Conservation (phyloP, 2,888 invertebrate genomes). For the Orgyia antiqua region DNA sequence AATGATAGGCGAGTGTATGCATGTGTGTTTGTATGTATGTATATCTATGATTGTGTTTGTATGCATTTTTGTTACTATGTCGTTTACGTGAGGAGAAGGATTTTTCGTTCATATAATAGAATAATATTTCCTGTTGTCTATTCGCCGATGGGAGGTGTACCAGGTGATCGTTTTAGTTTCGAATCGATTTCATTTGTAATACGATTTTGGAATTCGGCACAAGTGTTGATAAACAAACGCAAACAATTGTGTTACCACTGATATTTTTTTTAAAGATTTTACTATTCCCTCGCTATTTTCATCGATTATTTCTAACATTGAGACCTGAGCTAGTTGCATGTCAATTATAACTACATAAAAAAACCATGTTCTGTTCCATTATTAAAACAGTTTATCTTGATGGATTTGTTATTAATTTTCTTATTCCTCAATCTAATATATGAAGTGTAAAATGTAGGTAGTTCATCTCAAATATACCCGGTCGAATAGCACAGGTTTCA, state of each 20-base stretch:
- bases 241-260: constrained; percentile 41
- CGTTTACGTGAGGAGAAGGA: constrained; percentile 46
- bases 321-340: constrained; percentile 34
- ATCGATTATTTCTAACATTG: constrained; percentile 24
- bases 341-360: constrained; percentile 36
- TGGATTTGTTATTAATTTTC: no score
- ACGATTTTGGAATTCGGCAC: constrained; percentile 40
- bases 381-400: no score
- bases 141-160: constrained; percentile 20
- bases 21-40: no score
- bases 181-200: constrained; percentile 39
- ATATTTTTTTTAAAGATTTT: constrained; percentile 54
- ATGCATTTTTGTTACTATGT: constrained; percentile 58
- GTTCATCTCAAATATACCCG: constrained; percentile 18
- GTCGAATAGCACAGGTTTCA: constrained; percentile 30
- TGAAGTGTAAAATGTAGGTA: constrained; percentile 17
- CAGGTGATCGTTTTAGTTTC: constrained; percentile 37
- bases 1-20: constrained; percentile 17
- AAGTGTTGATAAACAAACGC: constrained; percentile 29
- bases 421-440: no score
- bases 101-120: constrained; percentile 49
- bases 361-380: no score
- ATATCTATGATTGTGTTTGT: constrained; percentile 60
- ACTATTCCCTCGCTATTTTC: constrained; percentile 34
- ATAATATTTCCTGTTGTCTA: constrained; percentile 37